These are phyloP conservation scores for Cuniculus paca DNA, from an alignment of 2,797 vertebrate genomes.

Conservation along the genomic window DNA sequence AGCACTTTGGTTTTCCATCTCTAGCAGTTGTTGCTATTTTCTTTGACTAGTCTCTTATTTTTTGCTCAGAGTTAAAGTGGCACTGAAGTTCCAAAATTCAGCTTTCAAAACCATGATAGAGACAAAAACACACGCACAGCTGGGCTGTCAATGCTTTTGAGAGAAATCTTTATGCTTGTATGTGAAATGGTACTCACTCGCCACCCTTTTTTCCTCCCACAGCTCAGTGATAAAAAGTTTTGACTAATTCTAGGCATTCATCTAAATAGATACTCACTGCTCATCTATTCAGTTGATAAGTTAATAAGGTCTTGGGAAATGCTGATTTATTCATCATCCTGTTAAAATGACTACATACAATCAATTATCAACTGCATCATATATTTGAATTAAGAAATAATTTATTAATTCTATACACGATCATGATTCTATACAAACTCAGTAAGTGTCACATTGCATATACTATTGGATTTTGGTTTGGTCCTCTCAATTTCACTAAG, in stretches of 20 bases:
- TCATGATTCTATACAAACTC: constrained; percentile 33
- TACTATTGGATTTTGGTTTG: constrained; percentile 56
- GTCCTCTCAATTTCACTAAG: constrained; percentile 55
- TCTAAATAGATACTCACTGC: constrained; percentile 24
- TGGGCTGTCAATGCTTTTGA: constrained; percentile 48
- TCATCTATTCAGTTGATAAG: constrained; percentile 43
- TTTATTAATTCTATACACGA: constrained; percentile 53
- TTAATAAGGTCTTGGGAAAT: constrained; percentile 10
- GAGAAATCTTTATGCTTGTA: constrained; percentile 48
- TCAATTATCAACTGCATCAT: constrained; percentile 37
- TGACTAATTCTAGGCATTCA: constrained; percentile 59
- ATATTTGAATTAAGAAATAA: constrained; percentile 46
- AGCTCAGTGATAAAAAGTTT: constrained; percentile 47
- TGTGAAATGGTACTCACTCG: not conserved
- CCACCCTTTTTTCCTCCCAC: constrained; percentile 5
- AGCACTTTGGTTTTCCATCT: not conserved
- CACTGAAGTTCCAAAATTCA: constrained; percentile 28
- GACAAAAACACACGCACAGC: constrained; percentile 37
- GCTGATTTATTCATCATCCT: not conserved
- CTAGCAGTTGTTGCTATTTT: not conserved
- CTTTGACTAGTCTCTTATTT: not conserved
- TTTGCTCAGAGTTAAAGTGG: constrained; percentile 41
- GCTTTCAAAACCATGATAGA: constrained; percentile 44
- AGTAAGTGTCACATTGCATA: constrained; percentile 10
- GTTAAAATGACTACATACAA: not conserved